Evolutionary conservation across 2,888 invertebrate species (phyloP).

Genomic region (Volucella inflata): DNA sequence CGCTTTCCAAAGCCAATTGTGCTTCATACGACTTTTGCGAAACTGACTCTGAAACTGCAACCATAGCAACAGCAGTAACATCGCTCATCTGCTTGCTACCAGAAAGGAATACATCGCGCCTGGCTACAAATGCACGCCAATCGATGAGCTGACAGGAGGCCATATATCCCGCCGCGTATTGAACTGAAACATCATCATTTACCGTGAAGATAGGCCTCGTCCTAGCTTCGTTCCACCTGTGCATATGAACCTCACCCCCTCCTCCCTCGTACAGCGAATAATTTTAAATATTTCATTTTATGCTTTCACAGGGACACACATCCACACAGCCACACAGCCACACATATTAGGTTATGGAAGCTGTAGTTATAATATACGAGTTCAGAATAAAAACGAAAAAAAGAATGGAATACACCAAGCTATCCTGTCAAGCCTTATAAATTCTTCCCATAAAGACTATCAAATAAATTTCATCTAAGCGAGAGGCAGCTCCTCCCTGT

Average conservation of each 20-base stretch:
- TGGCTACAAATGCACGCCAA: conserved; percentile 60
- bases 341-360: not conserved
- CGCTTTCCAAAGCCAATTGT: conserved; percentile 6
- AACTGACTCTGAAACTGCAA: conserved; percentile 26
- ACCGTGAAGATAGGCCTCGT: conserved; percentile 52
- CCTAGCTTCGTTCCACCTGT: conserved; percentile 29
- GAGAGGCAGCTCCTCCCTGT: conserved; percentile 22
- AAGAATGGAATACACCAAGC: conserved; percentile 24
- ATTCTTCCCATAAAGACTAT: conserved; percentile 63
- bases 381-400: not conserved
- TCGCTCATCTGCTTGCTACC: conserved; percentile 42
- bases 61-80: conserved; percentile 33
- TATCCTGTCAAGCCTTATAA: conserved; percentile 67
- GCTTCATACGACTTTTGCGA: not conserved
- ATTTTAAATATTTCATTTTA: conserved; percentile 68
- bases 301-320: not conserved
- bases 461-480: conserved; percentile 70
- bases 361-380: conserved; percentile 7
- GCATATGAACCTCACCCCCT: not conserved
- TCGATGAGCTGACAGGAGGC: conserved; percentile 62
- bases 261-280: conserved; percentile 22
- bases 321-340: conserved; percentile 28
- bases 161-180: conserved; percentile 59
- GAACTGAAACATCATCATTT: conserved; percentile 71
- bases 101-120: conserved; percentile 25